Evolutionary conservation across 2,113 vertebrate genomes (phyloP), one percentile per base, ranked within the genome.

Genomic region (Condylura cristata): DNA sequence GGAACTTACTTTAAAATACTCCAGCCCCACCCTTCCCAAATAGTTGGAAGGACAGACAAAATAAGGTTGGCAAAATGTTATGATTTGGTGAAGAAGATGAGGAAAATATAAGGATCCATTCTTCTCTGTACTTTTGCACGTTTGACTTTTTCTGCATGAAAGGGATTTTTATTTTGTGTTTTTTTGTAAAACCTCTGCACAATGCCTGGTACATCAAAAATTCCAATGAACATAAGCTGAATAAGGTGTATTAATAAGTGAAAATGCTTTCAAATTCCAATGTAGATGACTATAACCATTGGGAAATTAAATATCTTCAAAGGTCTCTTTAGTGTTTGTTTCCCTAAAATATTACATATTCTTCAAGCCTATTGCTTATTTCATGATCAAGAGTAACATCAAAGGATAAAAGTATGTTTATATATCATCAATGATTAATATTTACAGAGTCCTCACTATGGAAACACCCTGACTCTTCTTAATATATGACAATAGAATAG

Each of bases 1-100:
- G 72, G 34, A 53, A 58, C 37, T 91, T 93, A 58, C 44, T 94
- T 93, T 61, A 70, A 90, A 87, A 94, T 76, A 65, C 14, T 86
- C 37, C 20, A 53, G 16, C 24, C 75, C 28, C n/a, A 56, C 30
- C 34, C 48, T 11, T 87, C 9, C 60, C 72, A 70, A 87, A 83
- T 6, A 63, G n/a, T 39, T 41, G 18, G 22, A 80, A 65, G 46
- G 37, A 58, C 9, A 74, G n/a, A 65, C 82, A 8, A 65, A 86
- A 39, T 8, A 63, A 72, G 74, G 81, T 6, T 22, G 30, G 14
- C 8, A 68, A 93, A 80, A 80, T 51, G 5, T 28, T 74, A 32
- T 3, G 10, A 66, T 18, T n/a, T 58, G n/a, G 24, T 58, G 9
- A 95, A n/a, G 56, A 30, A 41, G 30, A 78, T 60, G 39, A 76